Conservation (phyloP, 2,888 invertebrate species). For the Neoaliturus tenellus region DNA sequence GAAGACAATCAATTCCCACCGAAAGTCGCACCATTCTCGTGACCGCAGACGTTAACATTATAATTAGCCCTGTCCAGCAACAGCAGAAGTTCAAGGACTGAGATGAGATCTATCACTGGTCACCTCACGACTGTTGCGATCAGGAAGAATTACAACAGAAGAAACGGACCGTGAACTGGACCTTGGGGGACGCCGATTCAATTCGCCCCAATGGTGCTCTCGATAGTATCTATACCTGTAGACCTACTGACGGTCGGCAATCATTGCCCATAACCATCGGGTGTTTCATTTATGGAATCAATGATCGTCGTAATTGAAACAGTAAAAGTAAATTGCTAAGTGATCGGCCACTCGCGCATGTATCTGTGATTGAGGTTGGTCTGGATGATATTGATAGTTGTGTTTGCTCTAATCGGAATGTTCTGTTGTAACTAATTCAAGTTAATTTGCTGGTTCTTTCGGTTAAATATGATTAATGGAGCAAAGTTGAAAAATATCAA, state of each 20-base stretch:
- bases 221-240: background rate
- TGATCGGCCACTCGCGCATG: background rate
- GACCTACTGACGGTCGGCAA: background rate
- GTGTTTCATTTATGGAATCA: constrained; percentile 11
- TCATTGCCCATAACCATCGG: background rate
- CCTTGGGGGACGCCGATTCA: background rate
- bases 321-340: constrained; percentile 24
- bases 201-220: background rate
- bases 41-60: constrained; percentile 31
- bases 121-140: background rate
- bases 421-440: too few species aligned
- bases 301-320: constrained; percentile 25
- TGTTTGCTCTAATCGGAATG: too few species aligned
- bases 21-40: constrained; percentile 10
- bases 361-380: background rate
- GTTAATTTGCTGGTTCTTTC: too few species aligned
- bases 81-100: background rate
- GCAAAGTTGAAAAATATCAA: too few species aligned
- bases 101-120: constrained; percentile 30
- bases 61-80: constrained; percentile 27
- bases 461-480: too few species aligned
- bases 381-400: background rate
- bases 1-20: constrained; percentile 16
- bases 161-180: constrained; percentile 19
- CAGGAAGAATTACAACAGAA: constrained; percentile 3